Percentiles rank a stretch among this genome's conserved stretches.
Evolutionary conservation across 1,140 invertebrate genomes (phyloP).

Genomic region (Micrasema minimum): DNA sequence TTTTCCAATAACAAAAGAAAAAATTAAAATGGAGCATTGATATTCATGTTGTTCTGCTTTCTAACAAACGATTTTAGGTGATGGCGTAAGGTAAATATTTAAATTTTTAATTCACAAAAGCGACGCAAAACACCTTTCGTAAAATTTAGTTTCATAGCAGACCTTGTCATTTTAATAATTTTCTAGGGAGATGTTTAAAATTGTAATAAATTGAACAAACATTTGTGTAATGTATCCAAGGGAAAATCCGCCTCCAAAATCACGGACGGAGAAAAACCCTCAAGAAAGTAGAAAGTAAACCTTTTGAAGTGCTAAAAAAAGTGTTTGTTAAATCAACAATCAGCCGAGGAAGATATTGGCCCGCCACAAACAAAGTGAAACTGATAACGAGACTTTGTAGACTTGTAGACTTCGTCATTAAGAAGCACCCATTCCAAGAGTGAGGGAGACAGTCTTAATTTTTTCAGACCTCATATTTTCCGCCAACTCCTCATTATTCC

Average conservation of each 20-base stretch:
- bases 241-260: slow-evolving; percentile 16
- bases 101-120: too few species aligned
- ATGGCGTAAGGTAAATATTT: too few species aligned
- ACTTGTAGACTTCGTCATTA: slow-evolving; percentile 45
- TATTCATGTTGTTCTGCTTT: too few species aligned
- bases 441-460: slow-evolving; percentile 30
- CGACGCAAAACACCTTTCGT: too few species aligned
- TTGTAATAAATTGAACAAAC: too few species aligned
- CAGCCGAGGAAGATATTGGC: slow-evolving; percentile 8
- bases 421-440: slow-evolving; percentile 40
- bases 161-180: too few species aligned
- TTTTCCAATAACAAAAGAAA: too few species aligned
- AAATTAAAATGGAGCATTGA: too few species aligned
- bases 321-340: slow-evolving; percentile 28
- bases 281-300: neutral
- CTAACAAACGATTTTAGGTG: too few species aligned
- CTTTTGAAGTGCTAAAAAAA: slow-evolving; percentile 28
- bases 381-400: slow-evolving; percentile 37
- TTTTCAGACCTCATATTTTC: slow-evolving; percentile 47
- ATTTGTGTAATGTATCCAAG: neutral
- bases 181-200: too few species aligned
- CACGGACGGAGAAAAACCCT: neutral
- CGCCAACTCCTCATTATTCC: slow-evolving; percentile 51
- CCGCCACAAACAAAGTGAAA: slow-evolving; percentile 37
- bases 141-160: too few species aligned